Conservation (phyloP, 1,140 invertebrate genomes). For the Drosophila chauvacae region DNA sequence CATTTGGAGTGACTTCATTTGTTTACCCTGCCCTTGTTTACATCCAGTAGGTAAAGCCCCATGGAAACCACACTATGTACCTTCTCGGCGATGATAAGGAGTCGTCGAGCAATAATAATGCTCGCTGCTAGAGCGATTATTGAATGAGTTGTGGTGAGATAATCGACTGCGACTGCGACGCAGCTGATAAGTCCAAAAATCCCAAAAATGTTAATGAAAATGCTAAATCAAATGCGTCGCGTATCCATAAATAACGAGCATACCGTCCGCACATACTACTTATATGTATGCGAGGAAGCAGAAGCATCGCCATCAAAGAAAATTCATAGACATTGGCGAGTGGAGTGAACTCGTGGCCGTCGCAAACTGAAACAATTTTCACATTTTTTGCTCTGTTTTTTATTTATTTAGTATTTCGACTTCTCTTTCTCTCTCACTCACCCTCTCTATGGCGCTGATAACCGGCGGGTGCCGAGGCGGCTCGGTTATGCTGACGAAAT, state of each 20-base stretch:
- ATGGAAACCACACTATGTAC: conserved; percentile 38
- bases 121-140: background rate
- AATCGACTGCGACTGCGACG: conserved; percentile 29
- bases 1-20: conserved; percentile 25
- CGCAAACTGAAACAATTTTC: conserved; percentile 55
- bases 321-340: conserved; percentile 69
- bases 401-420: conserved; percentile 25
- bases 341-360: conserved; percentile 77
- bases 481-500: conserved; percentile 70
- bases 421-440: conserved; percentile 3
- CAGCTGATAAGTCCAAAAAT: conserved; percentile 52
- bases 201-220: conserved; percentile 44
- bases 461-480: conserved; percentile 35
- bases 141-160: conserved; percentile 44
- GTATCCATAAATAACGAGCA: conserved; percentile 64
- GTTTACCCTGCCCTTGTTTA: conserved; percentile 40
- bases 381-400: conserved; percentile 45
- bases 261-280: conserved; percentile 2
- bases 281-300: conserved; percentile 36
- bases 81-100: conserved; percentile 5
- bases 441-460: conserved; percentile 32
- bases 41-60: conserved; percentile 28
- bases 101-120: conserved; percentile 3
- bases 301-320: conserved; percentile 71
- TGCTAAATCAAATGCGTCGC: conserved; percentile 66